Conservation (phyloP, 2,797 vertebrate genomes). For the Spea hammondii region DNA sequence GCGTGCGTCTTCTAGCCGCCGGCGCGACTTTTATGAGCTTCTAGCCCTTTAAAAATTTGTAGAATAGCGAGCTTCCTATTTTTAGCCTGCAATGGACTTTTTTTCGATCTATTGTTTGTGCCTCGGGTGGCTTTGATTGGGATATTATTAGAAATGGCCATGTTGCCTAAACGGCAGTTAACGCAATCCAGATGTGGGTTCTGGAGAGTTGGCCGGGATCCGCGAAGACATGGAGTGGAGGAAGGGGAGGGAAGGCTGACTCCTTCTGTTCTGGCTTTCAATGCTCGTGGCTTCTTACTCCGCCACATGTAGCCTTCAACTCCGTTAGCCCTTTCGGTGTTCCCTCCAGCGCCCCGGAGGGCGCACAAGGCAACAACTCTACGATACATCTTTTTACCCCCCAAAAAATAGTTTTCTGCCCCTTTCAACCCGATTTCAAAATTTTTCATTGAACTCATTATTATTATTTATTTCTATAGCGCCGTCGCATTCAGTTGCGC, state of each 20-base stretch:
- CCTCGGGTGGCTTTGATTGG: constrained; percentile 24
- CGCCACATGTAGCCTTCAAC: not conserved
- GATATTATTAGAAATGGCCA: constrained; percentile 37
- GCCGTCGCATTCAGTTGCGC: no score
- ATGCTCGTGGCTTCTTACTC: constrained; percentile 1
- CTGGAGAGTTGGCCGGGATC: constrained; percentile 22
- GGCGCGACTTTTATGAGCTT: not conserved
- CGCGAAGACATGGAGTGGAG: constrained; percentile 4
- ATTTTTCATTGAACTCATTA: no score
- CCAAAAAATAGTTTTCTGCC: no score
- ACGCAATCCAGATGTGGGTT: constrained; percentile 43
- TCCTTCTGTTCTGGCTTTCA: constrained; percentile 44
- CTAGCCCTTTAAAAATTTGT: not conserved
- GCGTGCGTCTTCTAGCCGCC: not conserved
- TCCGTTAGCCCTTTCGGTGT: not conserved
- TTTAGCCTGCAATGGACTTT: constrained; percentile 8
- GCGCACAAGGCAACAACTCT: not conserved
- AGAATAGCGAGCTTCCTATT: constrained; percentile 7
- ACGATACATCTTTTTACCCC: not conserved
- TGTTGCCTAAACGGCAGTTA: constrained; percentile 25
- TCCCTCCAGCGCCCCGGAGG: no score
- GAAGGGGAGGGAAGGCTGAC: not conserved
- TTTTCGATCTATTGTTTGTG: constrained; percentile 38
- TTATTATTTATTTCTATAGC: no score
- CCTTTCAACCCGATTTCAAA: no score